phyloP scores from a whole-genome alignment of 2,113 vertebrate genomes.

The Burhinus oedicnemus region DNA sequence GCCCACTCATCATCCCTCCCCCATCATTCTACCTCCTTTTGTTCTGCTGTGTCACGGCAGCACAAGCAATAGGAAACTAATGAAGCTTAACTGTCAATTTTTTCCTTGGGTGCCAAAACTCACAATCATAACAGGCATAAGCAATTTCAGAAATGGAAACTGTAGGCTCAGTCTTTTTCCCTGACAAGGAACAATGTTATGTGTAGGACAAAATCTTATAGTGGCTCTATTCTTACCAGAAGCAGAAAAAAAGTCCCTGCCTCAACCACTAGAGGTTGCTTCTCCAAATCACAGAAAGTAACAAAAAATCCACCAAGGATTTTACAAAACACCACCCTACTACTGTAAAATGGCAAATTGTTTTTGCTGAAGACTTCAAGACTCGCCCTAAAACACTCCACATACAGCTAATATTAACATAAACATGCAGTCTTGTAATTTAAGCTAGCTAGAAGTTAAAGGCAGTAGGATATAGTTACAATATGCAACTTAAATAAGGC shows the following conservation, averaged over 20 bases:
- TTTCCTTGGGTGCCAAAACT: background rate
- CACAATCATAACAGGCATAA: background rate
- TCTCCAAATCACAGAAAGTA: background rate
- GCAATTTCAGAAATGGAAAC: background rate
- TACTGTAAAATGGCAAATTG: background rate
- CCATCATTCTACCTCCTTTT: background rate
- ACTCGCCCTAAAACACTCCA: background rate
- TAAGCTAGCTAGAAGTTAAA: background rate
- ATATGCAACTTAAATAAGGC: background rate
- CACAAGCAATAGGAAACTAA: background rate
- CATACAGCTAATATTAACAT: background rate
- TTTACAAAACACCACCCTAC: background rate
- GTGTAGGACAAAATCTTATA: background rate
- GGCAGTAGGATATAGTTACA: background rate
- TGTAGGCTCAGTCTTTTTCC: background rate
- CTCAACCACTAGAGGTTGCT: background rate
- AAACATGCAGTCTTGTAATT: background rate
- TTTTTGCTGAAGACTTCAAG: background rate
- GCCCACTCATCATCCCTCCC: background rate
- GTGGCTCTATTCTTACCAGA: background rate
- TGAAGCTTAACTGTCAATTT: background rate
- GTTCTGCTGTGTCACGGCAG: background rate
- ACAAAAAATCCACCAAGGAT: background rate
- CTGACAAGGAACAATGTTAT: background rate
- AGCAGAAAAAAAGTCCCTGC: background rate